Evolutionary conservation across 2,888 invertebrate genomes (phyloP).

Genomic region (Sinodicranocentrus sp.): DNA sequence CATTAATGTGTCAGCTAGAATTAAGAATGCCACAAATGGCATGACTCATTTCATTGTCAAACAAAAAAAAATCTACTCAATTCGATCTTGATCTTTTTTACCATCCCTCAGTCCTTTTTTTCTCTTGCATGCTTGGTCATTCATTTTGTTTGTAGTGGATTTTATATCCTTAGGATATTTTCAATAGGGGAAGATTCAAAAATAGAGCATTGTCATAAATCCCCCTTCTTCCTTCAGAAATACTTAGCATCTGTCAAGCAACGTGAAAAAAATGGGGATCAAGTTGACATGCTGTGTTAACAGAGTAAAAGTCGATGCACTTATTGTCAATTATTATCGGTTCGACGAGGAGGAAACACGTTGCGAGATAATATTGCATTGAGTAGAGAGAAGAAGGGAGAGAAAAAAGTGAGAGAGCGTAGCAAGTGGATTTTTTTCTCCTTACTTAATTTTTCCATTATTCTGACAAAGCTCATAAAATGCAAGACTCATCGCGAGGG

Average conservation of each 20-base stretch:
- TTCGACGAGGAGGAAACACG: too few species aligned
- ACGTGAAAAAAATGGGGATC: background rate
- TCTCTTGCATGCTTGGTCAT: conserved; percentile 31
- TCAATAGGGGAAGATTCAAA: conserved; percentile 16
- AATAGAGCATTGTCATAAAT: conserved; percentile 38
- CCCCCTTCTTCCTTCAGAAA: conserved; percentile 15
- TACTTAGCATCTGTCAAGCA: conserved; percentile 47
- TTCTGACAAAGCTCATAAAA: conserved; percentile 67
- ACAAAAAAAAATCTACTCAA: background rate
- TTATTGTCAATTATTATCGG: too few species aligned
- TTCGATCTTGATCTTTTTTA: background rate
- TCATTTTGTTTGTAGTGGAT: conserved; percentile 7
- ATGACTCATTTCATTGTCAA: conserved; percentile 47
- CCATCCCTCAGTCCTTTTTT: background rate
- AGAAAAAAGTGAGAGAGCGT: too few species aligned
- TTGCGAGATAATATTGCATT: too few species aligned
- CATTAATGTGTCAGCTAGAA: conserved; percentile 43
- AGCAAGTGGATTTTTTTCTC: conserved; percentile 9
- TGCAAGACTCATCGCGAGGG: conserved; percentile 43
- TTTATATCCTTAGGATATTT: background rate
- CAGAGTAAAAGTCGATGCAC: too few species aligned
- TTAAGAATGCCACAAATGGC: conserved; percentile 32
- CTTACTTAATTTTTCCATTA: conserved; percentile 65
- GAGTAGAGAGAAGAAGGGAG: too few species aligned
- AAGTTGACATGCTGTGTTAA: too few species aligned